These are phyloP conservation scores for Datnioides undecimradiatus DNA, from an alignment of 2,113 vertebrate genomes.

Conservation along the genomic window DNA sequence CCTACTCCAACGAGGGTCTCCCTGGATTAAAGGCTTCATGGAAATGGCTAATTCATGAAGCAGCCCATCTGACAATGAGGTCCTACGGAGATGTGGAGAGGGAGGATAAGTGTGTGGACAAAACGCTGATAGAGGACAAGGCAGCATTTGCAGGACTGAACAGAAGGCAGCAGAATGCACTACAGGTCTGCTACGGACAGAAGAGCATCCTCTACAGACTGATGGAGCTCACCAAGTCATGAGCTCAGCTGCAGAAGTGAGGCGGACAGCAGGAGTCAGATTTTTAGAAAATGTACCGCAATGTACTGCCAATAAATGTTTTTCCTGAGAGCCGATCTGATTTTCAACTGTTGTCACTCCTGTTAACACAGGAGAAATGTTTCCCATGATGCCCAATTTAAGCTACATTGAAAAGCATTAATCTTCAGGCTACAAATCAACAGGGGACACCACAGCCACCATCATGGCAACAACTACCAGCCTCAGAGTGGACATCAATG, in stretches of 20 bases:
- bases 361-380: no score
- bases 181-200: constrained; percentile 92
- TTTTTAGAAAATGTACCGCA: background rate
- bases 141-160: constrained; percentile 77
- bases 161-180: constrained; percentile 85
- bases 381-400: no score
- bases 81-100: constrained; percentile 75
- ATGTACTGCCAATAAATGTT: constrained; percentile 1
- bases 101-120: constrained; percentile 72
- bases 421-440: no score
- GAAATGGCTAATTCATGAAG: constrained; percentile 85
- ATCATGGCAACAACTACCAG: no score
- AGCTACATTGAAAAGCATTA: no score
- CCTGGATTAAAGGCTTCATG: constrained; percentile 82
- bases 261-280: background rate
- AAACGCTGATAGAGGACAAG: constrained; percentile 78
- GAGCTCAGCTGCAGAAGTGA: background rate
- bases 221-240: constrained; percentile 81
- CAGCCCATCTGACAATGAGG: constrained; percentile 83
- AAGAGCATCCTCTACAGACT: constrained; percentile 89
- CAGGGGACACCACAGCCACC: no score
- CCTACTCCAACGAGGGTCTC: constrained; percentile 84
- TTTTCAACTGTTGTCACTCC: no score
- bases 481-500: no score
- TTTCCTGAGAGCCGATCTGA: background rate